phyloP scores from a whole-genome alignment of 1,140 invertebrate genomes.

The Trichonephila inaurata region DNA sequence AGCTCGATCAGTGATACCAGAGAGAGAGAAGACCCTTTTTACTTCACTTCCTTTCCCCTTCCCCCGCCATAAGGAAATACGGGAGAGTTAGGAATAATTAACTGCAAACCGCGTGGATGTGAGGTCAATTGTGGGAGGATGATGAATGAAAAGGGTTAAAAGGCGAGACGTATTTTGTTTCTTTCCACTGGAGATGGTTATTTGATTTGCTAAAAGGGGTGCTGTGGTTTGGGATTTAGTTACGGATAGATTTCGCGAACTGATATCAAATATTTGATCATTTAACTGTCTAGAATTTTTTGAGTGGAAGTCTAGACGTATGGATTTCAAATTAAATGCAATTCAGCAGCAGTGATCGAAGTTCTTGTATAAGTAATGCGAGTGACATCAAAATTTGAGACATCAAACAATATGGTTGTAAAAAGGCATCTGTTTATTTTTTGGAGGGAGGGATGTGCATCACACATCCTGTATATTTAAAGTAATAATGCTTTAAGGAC shows the following conservation, averaged over 20 bases:
- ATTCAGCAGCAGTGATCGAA: too few relatives aligned
- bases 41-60: slow-evolving; percentile 8
- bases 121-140: slow-evolving; percentile 31
- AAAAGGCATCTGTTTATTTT: too few relatives aligned
- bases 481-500: too few relatives aligned
- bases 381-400: too few relatives aligned
- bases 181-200: background rate
- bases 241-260: background rate
- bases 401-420: too few relatives aligned
- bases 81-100: slow-evolving; percentile 59
- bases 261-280: background rate
- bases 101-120: slow-evolving; percentile 41
- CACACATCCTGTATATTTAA: too few relatives aligned
- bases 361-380: too few relatives aligned
- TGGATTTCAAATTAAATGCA: too few relatives aligned
- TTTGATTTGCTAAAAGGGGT: slow-evolving; percentile 35
- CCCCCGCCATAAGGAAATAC: background rate
- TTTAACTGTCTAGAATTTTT: background rate
- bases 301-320: too few relatives aligned
- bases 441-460: too few relatives aligned
- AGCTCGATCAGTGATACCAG: slow-evolving; percentile 9
- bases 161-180: slow-evolving; percentile 34
- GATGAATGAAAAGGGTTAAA: slow-evolving; percentile 64
- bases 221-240: background rate
- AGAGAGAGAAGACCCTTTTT: slow-evolving; percentile 4